Evolutionary conservation across 2,113 vertebrate genomes (phyloP).

Genomic region (Actinemys pallida): DNA sequence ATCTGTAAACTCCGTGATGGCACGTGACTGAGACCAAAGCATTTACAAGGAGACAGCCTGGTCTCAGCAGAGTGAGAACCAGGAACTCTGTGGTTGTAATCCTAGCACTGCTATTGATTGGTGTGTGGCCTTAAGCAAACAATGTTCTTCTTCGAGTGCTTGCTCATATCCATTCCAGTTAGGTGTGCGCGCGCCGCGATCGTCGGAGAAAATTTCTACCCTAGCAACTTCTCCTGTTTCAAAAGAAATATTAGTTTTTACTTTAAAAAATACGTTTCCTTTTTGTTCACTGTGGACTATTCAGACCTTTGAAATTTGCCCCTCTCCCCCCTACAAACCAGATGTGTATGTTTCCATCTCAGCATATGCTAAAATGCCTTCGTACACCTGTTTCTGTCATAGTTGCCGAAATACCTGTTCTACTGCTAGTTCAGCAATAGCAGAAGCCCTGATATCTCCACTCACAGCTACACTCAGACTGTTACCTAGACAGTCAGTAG

Average conservation of each 20-base stretch:
- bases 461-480: background rate
- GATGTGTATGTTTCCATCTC: background rate
- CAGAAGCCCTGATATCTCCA: background rate
- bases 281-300: background rate
- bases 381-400: background rate
- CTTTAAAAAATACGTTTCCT: background rate
- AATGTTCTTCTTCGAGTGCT: background rate
- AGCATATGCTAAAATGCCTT: background rate
- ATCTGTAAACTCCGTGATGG: background rate
- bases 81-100: background rate
- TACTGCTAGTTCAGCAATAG: constrained; percentile 19
- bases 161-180: no score
- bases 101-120: background rate
- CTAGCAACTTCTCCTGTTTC: background rate
- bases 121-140: background rate
- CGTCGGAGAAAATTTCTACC: no score
- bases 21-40: background rate
- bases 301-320: background rate
- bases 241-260: background rate
- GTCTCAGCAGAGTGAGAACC: background rate
- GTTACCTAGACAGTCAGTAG: background rate
- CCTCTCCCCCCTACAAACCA: background rate
- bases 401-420: background rate
- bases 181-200: no score
- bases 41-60: background rate